These are phyloP conservation scores for Amphilophus citrinellus DNA, from an alignment of 2,113 vertebrate species.

Conservation along the genomic window DNA sequence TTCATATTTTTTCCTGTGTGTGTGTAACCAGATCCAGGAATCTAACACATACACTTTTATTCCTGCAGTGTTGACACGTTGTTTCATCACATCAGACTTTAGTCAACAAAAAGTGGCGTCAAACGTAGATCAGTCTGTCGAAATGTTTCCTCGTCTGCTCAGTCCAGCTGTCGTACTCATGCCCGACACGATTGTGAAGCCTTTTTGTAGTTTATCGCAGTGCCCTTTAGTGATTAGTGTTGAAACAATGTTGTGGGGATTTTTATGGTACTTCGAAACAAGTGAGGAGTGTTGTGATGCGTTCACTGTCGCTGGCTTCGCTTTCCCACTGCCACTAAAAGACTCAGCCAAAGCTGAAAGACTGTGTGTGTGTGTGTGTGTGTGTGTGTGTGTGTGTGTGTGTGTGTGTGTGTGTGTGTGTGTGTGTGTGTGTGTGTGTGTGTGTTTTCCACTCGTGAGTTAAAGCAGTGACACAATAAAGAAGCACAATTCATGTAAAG, in stretches of 20 bases:
- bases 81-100: background rate
- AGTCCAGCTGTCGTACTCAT: constrained; percentile 1
- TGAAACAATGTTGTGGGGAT: background rate
- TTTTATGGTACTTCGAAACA: constrained; percentile 39
- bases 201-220: constrained; percentile 9
- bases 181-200: constrained; percentile 15
- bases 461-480: background rate
- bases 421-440: background rate
- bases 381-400: background rate
- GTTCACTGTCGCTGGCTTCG: constrained; percentile 26
- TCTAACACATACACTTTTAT: background rate
- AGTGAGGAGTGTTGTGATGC: constrained; percentile 9
- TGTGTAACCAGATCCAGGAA: background rate
- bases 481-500: constrained; percentile 17
- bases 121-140: background rate
- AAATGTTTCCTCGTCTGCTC: background rate
- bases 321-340: constrained; percentile 43
- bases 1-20: background rate
- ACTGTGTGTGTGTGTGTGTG: constrained; percentile 3
- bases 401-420: background rate
- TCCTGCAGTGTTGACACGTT: background rate
- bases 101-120: background rate
- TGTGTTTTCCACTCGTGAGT: background rate
- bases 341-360: constrained; percentile 34
- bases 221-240: constrained; percentile 48